Evolutionary conservation across 2,113 vertebrate species (phyloP).

Genomic region (Tragelaphus strepsiceros): DNA sequence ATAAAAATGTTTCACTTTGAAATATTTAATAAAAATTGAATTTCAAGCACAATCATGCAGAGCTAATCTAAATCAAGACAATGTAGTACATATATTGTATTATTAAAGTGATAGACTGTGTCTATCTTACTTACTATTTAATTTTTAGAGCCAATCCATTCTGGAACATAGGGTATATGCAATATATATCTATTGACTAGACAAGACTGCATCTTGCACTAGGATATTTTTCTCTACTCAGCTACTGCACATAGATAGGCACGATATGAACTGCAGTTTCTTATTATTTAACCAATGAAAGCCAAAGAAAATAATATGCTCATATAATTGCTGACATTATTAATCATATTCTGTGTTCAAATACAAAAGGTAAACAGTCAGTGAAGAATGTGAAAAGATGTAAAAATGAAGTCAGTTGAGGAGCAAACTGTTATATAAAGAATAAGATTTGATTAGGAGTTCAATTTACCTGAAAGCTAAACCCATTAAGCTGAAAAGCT

Average conservation of each 20-base stretch:
- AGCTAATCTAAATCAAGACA: background rate
- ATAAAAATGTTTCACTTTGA: background rate
- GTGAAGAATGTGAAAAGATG: background rate
- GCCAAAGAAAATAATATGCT: background rate
- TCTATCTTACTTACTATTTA: background rate
- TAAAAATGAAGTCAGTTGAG: background rate
- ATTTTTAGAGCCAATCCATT: background rate
- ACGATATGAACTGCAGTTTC: background rate
- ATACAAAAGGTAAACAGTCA: background rate
- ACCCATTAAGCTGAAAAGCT: background rate
- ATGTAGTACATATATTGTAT: background rate
- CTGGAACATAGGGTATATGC: background rate
- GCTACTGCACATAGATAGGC: background rate
- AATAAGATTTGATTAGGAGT: constrained; percentile 42
- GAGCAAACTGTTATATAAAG: constrained; percentile 17
- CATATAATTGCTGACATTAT: background rate
- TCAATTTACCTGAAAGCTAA: constrained; percentile 59
- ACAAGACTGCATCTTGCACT: background rate
- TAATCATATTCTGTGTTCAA: background rate
- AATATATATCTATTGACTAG: background rate
- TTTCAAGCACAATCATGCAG: background rate
- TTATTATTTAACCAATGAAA: background rate
- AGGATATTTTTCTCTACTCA: background rate
- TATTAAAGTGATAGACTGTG: background rate
- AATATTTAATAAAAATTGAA: background rate